Base-by-base conservation (phyloP, 2,888 invertebrate genomes). In the Athalia circularis region DNA sequence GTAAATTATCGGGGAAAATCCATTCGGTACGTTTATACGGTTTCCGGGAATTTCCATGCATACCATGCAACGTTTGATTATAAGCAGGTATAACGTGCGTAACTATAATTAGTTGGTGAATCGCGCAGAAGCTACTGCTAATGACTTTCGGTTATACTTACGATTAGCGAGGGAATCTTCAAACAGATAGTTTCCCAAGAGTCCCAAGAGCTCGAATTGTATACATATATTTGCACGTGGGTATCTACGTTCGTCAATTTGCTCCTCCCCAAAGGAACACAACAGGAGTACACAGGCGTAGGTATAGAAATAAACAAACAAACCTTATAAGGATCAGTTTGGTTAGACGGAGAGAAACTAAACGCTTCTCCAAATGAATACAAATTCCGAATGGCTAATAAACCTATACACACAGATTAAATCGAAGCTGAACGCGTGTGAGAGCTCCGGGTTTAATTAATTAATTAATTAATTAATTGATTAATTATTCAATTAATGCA, bases 261-360 rank as follows among this genome's bases (percentile, higher is more conserved):
- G 47, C 57, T 13, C 8, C 15, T 15, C 45, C 45, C 15, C 6
- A 13, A 57, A 13, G 70, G 59, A 7, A 68, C 15, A 54, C 29
- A 13, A 43, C 54, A 4, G 4, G n/a, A n/a, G n/a, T 54, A n/a
- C n/a, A 54, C 7, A 54, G 54, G n/a, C 4, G 7, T 59, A 59
- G 70, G 15, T 68, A 52, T 52, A 43, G 54, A 54, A 68, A 11
- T 52, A 13, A 8, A 13, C 47, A 72, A 72, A 72, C 72, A 59
- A 47, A 57, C 59, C 9, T 2, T 29, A 0, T 29, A 47, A 47
- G 59, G 59, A 59, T 48, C 47, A 59, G 45, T 45, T 47, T 2
- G 2, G 29, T 29, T 29, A 6, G 13, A 13, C 13, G 3, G 57
- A 54, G 68, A 52, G 59, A 7, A 59, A 57, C 57, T 57, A 59